Conservation (phyloP, 2,113 vertebrate genomes). For the Chamaea fasciata region DNA sequence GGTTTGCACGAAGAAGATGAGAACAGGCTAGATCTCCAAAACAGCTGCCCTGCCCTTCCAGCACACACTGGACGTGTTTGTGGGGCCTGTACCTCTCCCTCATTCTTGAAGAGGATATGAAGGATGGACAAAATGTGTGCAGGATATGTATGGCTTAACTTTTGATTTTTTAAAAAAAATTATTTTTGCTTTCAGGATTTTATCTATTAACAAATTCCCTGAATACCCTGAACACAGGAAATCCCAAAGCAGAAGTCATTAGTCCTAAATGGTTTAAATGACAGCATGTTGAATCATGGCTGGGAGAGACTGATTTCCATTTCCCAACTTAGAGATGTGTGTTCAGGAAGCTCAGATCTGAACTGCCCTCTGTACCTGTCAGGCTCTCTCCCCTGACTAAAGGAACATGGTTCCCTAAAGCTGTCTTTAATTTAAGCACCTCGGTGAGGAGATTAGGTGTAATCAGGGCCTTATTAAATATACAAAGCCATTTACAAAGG, state of each 20-base stretch:
- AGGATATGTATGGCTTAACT: neutral
- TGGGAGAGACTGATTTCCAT: neutral
- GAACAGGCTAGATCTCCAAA: neutral
- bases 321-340: neutral
- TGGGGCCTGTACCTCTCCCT: neutral
- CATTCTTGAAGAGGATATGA: neutral
- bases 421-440: neutral
- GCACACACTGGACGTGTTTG: rapidly evolving
- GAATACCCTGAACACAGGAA: neutral
- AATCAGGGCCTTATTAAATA: neutral
- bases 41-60: neutral
- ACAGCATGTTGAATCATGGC: neutral
- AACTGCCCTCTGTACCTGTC: neutral
- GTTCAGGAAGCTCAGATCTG: neutral
- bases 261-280: neutral
- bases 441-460: neutral
- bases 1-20: neutral
- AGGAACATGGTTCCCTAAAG: neutral
- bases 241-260: neutral
- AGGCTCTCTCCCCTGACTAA: neutral
- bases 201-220: neutral
- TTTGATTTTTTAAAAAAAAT: too few relatives aligned
- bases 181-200: neutral
- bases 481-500: neutral
- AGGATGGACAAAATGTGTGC: neutral